Percentiles rank a stretch among this genome's conserved stretches.
These are phyloP conservation scores for Thumatha senex DNA, from an alignment of 2,888 invertebrate species.

Conservation along the genomic window DNA sequence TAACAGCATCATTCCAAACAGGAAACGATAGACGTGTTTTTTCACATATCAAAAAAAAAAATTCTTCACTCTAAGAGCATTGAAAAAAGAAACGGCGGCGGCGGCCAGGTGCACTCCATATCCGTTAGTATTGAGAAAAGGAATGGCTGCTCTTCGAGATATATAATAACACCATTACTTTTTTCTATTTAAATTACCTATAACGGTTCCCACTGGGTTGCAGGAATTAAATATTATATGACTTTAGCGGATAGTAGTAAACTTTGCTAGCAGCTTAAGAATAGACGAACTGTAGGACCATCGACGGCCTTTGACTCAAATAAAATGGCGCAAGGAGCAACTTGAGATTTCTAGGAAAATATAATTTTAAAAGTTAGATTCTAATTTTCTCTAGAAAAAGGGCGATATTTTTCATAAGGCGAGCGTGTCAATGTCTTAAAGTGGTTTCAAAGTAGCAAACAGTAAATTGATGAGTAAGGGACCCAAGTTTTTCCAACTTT, in stretches of 20 bases:
- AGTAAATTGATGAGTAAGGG: constrained; percentile 61
- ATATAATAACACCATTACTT: constrained; percentile 18
- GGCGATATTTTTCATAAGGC: constrained; percentile 11
- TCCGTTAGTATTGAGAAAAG: constrained; percentile 63
- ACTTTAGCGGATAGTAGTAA: too few relatives aligned
- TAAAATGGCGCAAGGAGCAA: too few relatives aligned
- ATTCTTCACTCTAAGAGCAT: constrained; percentile 32
- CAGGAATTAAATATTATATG: too few relatives aligned
- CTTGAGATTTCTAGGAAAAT: too few relatives aligned
- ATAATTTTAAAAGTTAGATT: too few relatives aligned
- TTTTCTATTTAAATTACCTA: constrained; percentile 3
- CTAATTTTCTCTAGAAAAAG: too few relatives aligned
- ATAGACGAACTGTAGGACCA: too few relatives aligned
- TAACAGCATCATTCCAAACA: background rate
- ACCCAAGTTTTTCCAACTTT: constrained; percentile 51
- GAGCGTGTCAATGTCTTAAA: constrained; percentile 18
- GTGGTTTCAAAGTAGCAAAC: constrained; percentile 48
- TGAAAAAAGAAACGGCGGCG: constrained; percentile 49
- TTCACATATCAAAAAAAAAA: constrained; percentile 30
- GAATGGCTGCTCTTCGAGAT: constrained; percentile 49
- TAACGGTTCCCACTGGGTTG: background rate
- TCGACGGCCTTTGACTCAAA: too few relatives aligned
- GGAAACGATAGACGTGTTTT: constrained; percentile 3
- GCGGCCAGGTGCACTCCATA: constrained; percentile 74
- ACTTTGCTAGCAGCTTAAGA: too few relatives aligned